These are phyloP conservation scores for Laticauda colubrina DNA, from an alignment of 2,113 vertebrate genomes.

Conservation along the genomic window DNA sequence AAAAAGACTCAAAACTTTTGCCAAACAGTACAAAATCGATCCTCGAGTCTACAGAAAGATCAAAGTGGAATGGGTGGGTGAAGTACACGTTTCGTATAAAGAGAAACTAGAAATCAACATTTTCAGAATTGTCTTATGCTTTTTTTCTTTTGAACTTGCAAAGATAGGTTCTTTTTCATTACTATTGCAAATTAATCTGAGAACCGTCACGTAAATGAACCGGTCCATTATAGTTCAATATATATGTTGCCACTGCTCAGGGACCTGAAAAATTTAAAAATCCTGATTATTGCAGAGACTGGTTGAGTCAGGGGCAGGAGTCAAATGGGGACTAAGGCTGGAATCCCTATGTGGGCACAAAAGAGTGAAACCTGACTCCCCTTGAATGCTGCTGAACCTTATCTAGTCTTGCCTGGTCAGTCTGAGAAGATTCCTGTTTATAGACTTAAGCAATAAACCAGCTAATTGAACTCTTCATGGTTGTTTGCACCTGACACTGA, in stretches of 20 bases:
- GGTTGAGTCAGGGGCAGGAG: not conserved
- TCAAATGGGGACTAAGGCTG: not conserved
- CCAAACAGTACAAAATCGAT: slow-evolving; percentile 87
- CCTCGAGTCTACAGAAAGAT: slow-evolving; percentile 75
- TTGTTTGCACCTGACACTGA: not conserved
- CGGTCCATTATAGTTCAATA: too few species aligned
- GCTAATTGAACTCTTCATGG: too few species aligned
- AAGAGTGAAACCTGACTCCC: not conserved
- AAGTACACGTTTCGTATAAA: not conserved
- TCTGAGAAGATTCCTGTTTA: not conserved
- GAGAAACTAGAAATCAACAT: not conserved
- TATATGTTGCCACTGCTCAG: not conserved
- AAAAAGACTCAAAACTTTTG: slow-evolving; percentile 88
- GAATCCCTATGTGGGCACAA: not conserved
- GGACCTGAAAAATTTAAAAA: not conserved
- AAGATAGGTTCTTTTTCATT: not conserved
- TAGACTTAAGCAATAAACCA: not conserved
- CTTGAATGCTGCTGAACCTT: not conserved
- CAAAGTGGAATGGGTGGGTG: not conserved
- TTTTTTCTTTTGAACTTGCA: slow-evolving; percentile 5
- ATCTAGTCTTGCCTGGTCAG: not conserved
- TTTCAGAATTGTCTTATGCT: not conserved
- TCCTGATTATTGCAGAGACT: not conserved
- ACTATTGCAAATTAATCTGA: not conserved
- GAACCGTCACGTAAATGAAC: not conserved